These are phyloP conservation scores for Sardinella longiceps DNA, from an alignment of 2,797 vertebrate genomes.

Conservation along the genomic window DNA sequence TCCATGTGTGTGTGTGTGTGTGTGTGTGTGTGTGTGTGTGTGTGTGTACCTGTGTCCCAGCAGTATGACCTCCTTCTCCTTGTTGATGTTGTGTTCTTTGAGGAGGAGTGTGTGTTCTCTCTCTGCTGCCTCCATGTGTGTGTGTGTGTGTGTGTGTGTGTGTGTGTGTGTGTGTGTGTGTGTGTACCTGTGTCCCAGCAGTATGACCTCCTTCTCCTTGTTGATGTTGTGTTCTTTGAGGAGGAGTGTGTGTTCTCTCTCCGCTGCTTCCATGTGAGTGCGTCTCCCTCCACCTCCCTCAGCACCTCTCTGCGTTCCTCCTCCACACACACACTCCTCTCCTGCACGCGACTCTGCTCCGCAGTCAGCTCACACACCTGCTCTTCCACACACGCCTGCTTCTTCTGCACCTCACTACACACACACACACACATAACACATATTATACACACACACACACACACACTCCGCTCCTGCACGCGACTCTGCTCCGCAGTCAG, in stretches of 20 bases:
- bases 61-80: too few species aligned
- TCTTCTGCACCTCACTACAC: conserved; percentile 78
- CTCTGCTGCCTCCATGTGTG: too few species aligned
- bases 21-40: not conserved
- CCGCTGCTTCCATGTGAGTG: conserved; percentile 63
- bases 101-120: too few species aligned
- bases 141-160: conserved; percentile 13
- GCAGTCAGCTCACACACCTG: conserved; percentile 68
- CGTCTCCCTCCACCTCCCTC: conserved; percentile 74
- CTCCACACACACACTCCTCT: conserved; percentile 63
- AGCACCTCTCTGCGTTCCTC: conserved; percentile 70
- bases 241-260: conserved; percentile 67
- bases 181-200: conserved; percentile 7
- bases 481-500: too few species aligned
- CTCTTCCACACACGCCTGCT: conserved; percentile 66
- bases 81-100: too few species aligned
- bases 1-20: conserved; percentile 57
- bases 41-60: too few species aligned
- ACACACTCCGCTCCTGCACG: too few species aligned
- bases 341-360: conserved; percentile 64
- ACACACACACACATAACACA: conserved; percentile 12
- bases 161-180: conserved; percentile 12
- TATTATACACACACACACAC: too few species aligned
- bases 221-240: conserved; percentile 74
- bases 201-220: conserved; percentile 77